Evolutionary conservation across 1,140 invertebrate genomes (phyloP).

Genomic region (Atta cephalotes): DNA sequence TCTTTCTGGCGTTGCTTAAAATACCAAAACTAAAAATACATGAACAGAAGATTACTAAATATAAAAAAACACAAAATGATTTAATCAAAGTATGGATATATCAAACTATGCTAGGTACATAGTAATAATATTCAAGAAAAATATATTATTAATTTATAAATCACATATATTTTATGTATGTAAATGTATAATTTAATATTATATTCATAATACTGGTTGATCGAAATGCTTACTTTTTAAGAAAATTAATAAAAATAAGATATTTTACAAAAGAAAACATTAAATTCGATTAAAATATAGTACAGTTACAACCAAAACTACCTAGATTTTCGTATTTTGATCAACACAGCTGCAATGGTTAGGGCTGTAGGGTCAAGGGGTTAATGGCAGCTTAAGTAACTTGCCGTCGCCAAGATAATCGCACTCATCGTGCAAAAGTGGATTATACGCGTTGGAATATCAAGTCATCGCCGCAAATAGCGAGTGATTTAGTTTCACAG

Average conservation of each 20-base stretch:
- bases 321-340: neutral
- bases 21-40: neutral
- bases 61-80: neutral
- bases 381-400: constrained; percentile 61
- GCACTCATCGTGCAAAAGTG: constrained; percentile 39
- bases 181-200: neutral
- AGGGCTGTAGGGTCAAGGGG: constrained; percentile 41
- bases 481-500: constrained; percentile 33
- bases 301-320: neutral
- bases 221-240: neutral
- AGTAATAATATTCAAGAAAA: neutral
- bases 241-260: neutral
- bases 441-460: constrained; percentile 55
- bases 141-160: neutral
- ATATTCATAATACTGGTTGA: neutral
- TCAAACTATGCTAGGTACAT: neutral
- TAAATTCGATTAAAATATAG: neutral
- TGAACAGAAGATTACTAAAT: neutral
- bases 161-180: neutral
- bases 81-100: neutral
- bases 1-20: neutral
- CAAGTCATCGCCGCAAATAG: constrained; percentile 52
- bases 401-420: constrained; percentile 32
- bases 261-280: neutral
- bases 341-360: neutral